Evolutionary conservation across 1,140 invertebrate species (phyloP).

Genomic region (Drosophila hydei): DNA sequence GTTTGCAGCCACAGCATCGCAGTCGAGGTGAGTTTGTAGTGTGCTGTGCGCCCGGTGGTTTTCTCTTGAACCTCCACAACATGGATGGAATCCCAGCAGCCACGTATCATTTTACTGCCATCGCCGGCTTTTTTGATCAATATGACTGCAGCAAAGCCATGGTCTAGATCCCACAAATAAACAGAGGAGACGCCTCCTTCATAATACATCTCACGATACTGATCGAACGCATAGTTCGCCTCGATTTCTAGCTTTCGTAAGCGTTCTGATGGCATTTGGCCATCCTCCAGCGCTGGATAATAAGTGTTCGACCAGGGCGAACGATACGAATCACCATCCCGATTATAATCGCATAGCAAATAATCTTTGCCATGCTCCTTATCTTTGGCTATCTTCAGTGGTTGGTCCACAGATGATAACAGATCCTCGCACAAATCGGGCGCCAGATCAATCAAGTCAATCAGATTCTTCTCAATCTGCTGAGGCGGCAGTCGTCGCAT

Average conservation of each 20-base stretch:
- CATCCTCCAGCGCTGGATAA: slow-evolving; percentile 98
- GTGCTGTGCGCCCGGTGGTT: slow-evolving; percentile 95
- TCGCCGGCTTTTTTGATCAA: slow-evolving; percentile 99
- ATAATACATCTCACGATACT: slow-evolving; percentile 99
- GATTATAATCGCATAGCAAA: slow-evolving; percentile 99
- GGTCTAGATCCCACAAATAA: slow-evolving; percentile 99
- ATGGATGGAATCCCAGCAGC: slow-evolving; percentile 99
- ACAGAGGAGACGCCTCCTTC: slow-evolving; percentile 99
- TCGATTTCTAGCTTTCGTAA: slow-evolving; percentile 98
- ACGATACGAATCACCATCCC: slow-evolving; percentile 99
- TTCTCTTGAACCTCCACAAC: slow-evolving; percentile 99
- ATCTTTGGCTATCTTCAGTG: slow-evolving; percentile 98
- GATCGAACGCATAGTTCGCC: slow-evolving; percentile 99
- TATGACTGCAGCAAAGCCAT: slow-evolving; percentile 99
- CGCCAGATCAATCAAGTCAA: slow-evolving; percentile 98
- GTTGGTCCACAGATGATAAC: slow-evolving; percentile 98
- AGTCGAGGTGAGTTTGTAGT: slow-evolving; percentile 99
- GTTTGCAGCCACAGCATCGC: slow-evolving; percentile 99
- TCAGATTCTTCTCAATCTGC: slow-evolving; percentile 99
- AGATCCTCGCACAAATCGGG: slow-evolving; percentile 98
- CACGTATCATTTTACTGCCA: slow-evolving; percentile 97
- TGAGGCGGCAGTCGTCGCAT: slow-evolving; percentile 99
- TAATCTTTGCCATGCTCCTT: slow-evolving; percentile 98
- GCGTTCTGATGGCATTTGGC: slow-evolving; percentile 98
- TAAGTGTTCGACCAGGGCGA: slow-evolving; percentile 99